Evolutionary conservation across 2,797 vertebrate species (phyloP), one percentile per base, ranked within the genome.

Genomic region (Chrysocyon brachyurus): DNA sequence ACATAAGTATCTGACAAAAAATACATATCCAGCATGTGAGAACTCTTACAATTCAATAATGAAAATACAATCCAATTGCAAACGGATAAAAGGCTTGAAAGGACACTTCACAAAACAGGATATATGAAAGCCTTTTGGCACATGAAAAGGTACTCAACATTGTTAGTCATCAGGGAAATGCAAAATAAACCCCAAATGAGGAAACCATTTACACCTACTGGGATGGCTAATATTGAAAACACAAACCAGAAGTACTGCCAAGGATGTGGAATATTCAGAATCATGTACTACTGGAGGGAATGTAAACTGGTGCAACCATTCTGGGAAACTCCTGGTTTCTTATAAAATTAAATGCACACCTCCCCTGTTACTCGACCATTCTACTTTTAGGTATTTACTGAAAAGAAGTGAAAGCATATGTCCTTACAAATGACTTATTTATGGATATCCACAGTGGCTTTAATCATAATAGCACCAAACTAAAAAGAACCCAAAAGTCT

Each of bases 131-230:
- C 24, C 14, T 66, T 46, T 46, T 73, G 72, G 52, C 14, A 40
- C 2, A 33, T 26, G 28, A 72, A 92, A 94, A 85, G 11, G 46
- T 78, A 12, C 40, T 89, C 64, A 64, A 52, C 6, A 56, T 72
- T 36, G 46, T 68, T 72, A 73, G 54, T 81, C 72, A 86, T 17
- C 64, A 94, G 52, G 56, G 19, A 84, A 64, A 64, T n/a, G 49
- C 31, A 92, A 81, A 95, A 87, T 79, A 85, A 92, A 75, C 12
- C 36, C 36, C n/a, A 82, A 82, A 75, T 54, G 66, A 86, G 33
- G 59, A 36, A 68, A 82, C 28, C 33, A 64, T 72, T 85, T 79
- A 40, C 8, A 75, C 19, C 40, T 40, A 12, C 31, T 59, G 36
- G 63, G 90, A 40, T 72, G 78, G 46, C 14, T 82, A 70, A 82